These are phyloP conservation scores for Sylvia borin DNA, from an alignment of 2,797 vertebrate genomes.

Conservation along the genomic window DNA sequence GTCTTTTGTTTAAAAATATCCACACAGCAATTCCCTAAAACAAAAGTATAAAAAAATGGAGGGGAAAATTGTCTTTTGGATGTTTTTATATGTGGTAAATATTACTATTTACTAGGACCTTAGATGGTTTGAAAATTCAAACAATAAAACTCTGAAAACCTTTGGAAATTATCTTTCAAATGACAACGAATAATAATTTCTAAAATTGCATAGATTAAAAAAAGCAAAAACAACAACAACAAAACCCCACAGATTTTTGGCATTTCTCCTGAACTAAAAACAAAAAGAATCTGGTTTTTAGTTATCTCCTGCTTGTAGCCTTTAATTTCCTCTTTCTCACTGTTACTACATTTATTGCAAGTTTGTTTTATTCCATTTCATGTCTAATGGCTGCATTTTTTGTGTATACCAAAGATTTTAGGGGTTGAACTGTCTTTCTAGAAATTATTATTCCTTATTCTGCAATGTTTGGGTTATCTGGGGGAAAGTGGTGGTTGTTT, in stretches of 20 bases:
- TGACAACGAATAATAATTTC: neutral
- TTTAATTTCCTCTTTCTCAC: neutral
- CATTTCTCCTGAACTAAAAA: neutral
- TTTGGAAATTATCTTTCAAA: neutral
- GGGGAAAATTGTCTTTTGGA: neutral
- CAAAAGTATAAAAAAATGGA: neutral
- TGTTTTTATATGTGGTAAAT: neutral
- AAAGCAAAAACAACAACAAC: neutral
- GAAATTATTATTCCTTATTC: neutral
- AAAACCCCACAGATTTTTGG: accelerated
- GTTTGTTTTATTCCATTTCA: neutral
- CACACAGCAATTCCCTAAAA: neutral
- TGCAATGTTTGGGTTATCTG: accelerated
- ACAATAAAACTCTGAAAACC: neutral
- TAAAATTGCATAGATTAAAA: neutral
- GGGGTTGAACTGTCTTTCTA: neutral
- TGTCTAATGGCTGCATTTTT: neutral
- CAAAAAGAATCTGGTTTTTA: neutral
- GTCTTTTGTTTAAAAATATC: neutral
- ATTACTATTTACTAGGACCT: neutral
- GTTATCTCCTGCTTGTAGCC: neutral
- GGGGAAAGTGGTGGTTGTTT: neutral
- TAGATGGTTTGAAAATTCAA: neutral
- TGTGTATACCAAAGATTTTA: neutral
- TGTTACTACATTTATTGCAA: neutral